Conservation (phyloP, 2,113 vertebrate species). For the Malurus melanocephalus region DNA sequence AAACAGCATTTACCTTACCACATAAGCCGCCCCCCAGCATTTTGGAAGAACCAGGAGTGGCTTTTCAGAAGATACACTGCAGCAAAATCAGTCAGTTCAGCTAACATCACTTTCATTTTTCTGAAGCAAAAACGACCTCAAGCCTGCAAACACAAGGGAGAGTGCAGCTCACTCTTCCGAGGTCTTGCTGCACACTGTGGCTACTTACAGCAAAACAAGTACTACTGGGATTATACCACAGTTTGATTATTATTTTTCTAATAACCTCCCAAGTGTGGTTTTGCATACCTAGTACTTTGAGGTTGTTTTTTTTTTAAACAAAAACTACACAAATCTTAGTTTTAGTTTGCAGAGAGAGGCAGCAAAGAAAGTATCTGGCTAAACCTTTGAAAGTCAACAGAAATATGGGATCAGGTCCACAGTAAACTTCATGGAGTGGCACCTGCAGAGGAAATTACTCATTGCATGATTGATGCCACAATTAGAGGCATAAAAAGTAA, state of each 20-base stretch:
- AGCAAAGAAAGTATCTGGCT: not conserved
- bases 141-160: not conserved
- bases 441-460: constrained; percentile 53
- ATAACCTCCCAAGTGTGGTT: not conserved
- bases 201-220: not conserved
- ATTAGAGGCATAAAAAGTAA: constrained; percentile 51
- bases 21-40: not conserved
- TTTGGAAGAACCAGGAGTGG: not conserved
- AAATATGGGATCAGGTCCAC: constrained; percentile 28
- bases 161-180: accelerated
- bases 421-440: constrained; percentile 39
- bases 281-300: not conserved
- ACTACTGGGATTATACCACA: not conserved
- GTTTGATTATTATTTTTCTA: not conserved
- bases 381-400: constrained; percentile 42
- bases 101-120: constrained; percentile 10
- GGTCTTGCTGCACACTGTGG: not conserved
- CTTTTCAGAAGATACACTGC: not conserved
- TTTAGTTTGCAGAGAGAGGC: not conserved
- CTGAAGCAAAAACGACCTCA: not conserved
- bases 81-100: not conserved
- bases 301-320: not conserved
- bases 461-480: constrained; percentile 40
- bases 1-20: not conserved
- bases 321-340: not conserved